A percentile compares a stretch with the other conserved stretches of the same genome.
Evolutionary conservation across 2,888 invertebrate genomes (phyloP).

Genomic region (Conomelus anceps): DNA sequence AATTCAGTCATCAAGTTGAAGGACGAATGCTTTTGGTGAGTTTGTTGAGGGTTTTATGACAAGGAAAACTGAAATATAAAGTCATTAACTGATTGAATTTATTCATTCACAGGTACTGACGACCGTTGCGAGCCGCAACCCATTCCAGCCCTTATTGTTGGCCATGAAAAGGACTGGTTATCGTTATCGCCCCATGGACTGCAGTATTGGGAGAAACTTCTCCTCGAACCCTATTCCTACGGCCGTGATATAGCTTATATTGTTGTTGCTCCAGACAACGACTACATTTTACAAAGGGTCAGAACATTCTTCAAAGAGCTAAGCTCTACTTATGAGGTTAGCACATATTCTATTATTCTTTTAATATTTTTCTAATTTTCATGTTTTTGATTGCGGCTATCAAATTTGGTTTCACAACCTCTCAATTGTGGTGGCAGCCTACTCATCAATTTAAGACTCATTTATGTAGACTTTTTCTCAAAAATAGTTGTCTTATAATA

Average conservation of each 20-base stretch:
- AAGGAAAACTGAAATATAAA: no score
- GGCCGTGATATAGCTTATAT: conserved; percentile 91
- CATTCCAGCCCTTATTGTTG: conserved; percentile 87
- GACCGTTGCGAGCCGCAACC: conserved; percentile 97
- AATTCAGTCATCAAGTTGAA: no score
- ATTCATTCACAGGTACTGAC: conserved; percentile 58
- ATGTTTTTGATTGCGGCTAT: neutral
- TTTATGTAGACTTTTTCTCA: no score
- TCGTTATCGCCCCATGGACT: conserved; percentile 90
- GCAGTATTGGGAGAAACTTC: conserved; percentile 92
- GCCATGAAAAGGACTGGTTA: conserved; percentile 92
- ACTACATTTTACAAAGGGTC: conserved; percentile 69
- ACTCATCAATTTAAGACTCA: no score
- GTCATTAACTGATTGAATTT: neutral
- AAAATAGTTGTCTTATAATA: no score
- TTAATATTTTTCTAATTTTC: neutral
- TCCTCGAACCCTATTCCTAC: conserved; percentile 95
- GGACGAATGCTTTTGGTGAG: no score
- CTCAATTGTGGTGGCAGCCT: conserved; percentile 7
- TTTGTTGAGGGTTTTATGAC: no score
- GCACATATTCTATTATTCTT: conserved; percentile 22
- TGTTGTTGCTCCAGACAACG: conserved; percentile 88
- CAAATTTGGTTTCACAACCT: neutral
- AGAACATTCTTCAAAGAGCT: conserved; percentile 87
- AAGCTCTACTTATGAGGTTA: conserved; percentile 81